Percentiles rank a stretch among this genome's conserved stretches.
Conservation (phyloP, 2,797 vertebrate species). For the Argentina silus region DNA sequence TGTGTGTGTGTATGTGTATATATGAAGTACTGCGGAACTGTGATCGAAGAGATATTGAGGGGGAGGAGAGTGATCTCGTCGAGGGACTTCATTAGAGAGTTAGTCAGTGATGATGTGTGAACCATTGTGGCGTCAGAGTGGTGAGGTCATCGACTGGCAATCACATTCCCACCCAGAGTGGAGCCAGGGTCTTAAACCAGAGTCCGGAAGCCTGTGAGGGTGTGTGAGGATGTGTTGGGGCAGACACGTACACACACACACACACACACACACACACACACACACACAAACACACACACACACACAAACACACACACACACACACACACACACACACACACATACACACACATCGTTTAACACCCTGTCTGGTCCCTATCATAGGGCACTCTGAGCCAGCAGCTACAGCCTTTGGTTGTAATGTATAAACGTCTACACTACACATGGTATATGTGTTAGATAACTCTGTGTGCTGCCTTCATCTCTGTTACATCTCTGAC, state of each 20-base stretch:
- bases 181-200: conserved; percentile 67
- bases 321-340: conserved; percentile 46
- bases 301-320: conserved; percentile 18
- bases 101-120: conserved; percentile 83
- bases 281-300: conserved; percentile 58
- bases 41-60: no score
- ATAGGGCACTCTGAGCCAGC: no score
- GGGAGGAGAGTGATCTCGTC: conserved; percentile 58
- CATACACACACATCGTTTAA: conserved; percentile 39
- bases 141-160: conserved; percentile 81
- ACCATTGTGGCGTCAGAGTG: conserved; percentile 74
- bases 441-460: background rate
- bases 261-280: conserved; percentile 50
- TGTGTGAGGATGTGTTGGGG: conserved; percentile 19
- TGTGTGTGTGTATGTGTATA: conserved; percentile 34
- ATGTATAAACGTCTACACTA: background rate
- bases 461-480: conserved; percentile 11
- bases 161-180: conserved; percentile 76
- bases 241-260: conserved; percentile 10
- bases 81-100: conserved; percentile 82
- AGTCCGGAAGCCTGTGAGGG: conserved; percentile 11
- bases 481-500: background rate
- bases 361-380: conserved; percentile 20
- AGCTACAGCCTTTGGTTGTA: no score
- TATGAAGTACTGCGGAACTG: conserved; percentile 15